Evolutionary conservation across 2,888 invertebrate species (phyloP).

Genomic region (Sericinus montela): DNA sequence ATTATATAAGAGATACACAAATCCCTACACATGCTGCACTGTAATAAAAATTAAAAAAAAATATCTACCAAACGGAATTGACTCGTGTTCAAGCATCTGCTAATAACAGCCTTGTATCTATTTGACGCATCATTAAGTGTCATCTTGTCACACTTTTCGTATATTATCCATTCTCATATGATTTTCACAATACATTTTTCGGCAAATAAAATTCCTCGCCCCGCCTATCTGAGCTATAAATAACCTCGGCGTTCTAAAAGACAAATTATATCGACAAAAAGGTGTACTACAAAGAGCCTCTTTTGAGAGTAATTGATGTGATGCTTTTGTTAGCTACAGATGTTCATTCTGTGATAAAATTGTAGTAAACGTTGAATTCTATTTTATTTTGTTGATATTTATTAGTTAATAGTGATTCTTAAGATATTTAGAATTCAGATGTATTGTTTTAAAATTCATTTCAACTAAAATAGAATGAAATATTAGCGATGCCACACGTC

Average conservation of each 20-base stretch:
- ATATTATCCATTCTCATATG: conserved; percentile 69
- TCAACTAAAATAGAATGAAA: too few relatives aligned
- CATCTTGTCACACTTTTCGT: conserved; percentile 63
- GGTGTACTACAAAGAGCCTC: not conserved
- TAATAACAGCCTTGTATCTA: conserved; percentile 27
- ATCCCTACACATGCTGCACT: too few relatives aligned
- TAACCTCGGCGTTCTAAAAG: conserved; percentile 20
- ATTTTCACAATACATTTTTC: conserved; percentile 55
- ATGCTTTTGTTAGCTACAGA: conserved; percentile 7
- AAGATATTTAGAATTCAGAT: too few relatives aligned
- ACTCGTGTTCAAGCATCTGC: conserved; percentile 57
- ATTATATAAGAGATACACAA: too few relatives aligned
- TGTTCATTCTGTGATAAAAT: conserved; percentile 9
- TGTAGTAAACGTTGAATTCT: not conserved
- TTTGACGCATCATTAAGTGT: conserved; percentile 63
- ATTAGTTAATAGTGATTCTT: too few relatives aligned
- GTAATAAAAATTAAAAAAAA: too few relatives aligned
- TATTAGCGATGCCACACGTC: too few relatives aligned
- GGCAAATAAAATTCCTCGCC: conserved; percentile 60
- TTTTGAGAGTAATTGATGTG: not conserved
- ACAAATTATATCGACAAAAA: conserved; percentile 17
- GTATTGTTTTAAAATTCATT: too few relatives aligned
- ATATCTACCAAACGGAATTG: too few relatives aligned
- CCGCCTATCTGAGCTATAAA: conserved; percentile 37
- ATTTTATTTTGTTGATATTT: too few relatives aligned